A percentile compares a stretch with the other conserved stretches of the same genome.
Conservation (phyloP, 2,888 invertebrate genomes). For the Microplitis manilae region DNA sequence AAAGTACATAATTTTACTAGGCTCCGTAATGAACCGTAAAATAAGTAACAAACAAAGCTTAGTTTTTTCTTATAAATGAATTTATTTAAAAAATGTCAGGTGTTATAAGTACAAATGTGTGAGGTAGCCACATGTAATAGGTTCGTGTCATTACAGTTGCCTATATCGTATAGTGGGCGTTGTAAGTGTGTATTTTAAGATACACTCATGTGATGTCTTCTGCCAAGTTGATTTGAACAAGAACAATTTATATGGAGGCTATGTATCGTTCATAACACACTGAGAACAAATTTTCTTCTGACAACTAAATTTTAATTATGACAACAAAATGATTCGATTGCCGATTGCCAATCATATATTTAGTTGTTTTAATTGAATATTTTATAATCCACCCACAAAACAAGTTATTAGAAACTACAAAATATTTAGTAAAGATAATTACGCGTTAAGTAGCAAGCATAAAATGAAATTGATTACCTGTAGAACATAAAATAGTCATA, state of each 20-base stretch:
- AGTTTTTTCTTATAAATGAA: not conserved
- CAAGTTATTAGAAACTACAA: too few species aligned
- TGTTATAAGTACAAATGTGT: not conserved
- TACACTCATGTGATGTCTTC: conserved; percentile 6
- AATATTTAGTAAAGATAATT: too few species aligned
- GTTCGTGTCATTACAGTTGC: not conserved
- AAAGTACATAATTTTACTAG: too few species aligned
- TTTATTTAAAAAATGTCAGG: not conserved
- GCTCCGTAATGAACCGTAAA: not conserved
- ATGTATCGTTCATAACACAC: not conserved
- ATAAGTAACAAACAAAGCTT: not conserved
- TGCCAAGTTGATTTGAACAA: conserved; percentile 8
- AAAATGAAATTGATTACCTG: too few species aligned
- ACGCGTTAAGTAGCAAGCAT: too few species aligned
- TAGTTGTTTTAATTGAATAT: too few species aligned
- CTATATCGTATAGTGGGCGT: conserved; percentile 11
- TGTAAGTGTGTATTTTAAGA: conserved; percentile 3
- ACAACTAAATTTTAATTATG: too few species aligned
- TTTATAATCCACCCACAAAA: too few species aligned
- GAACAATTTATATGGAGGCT: conserved; percentile 19
- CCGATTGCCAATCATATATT: too few species aligned
- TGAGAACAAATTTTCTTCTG: too few species aligned
- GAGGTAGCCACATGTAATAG: not conserved
- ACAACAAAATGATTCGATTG: too few species aligned
- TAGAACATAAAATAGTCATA: too few species aligned